Base-by-base conservation (phyloP, 2,113 vertebrate species). In the Oreochromis aureus region DNA sequence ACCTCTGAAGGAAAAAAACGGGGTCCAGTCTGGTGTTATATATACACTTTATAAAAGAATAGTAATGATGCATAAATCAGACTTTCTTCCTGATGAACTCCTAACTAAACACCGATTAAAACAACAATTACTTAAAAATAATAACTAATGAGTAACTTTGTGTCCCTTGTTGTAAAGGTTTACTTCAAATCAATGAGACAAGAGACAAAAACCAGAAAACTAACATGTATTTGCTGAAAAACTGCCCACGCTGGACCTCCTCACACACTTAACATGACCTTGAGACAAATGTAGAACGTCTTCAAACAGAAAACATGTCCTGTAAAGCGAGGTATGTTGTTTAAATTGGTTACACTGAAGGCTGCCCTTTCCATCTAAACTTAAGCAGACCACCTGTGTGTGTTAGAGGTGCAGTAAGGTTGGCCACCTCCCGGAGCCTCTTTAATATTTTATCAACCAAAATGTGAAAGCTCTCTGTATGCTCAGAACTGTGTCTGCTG, bases 371-470 rank as follows among this genome's bases (percentile, higher is more conserved):
- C 71, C 36, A 44, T 44, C 3, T 41, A 7, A 71, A 73, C 39
- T 41, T 4, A 30, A 24, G n/a, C 27, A 41, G 58, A 34, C 48
- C 7, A 78, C 34, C 12, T 76, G 69, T 80, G 80, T 76, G 81
- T 44, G 46, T 51, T 54, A 7, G 44, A 83, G n/a, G 53, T 82
- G 18, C 22, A 59, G 11, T 8, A 32, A 69, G 51, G 9, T 22
- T 19, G 27, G 51, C 10, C 39, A 12, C 71, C 18, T 84, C 61
- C 73, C 83, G 55, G n/a, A 55, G 88, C 24, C 41, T 27, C 32
- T 44, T 89, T 41, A 48, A 91, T 89, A 88, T 87, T 91, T 86
- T 12, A 76, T 83, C 27, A 27, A 18, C 8, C 84, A 51, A 80
- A 78, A 58, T 81, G 22, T 73, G 34, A 91, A 91, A 83, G 7